Conservation (phyloP, 2,888 invertebrate genomes). For the Drepana falcataria region DNA sequence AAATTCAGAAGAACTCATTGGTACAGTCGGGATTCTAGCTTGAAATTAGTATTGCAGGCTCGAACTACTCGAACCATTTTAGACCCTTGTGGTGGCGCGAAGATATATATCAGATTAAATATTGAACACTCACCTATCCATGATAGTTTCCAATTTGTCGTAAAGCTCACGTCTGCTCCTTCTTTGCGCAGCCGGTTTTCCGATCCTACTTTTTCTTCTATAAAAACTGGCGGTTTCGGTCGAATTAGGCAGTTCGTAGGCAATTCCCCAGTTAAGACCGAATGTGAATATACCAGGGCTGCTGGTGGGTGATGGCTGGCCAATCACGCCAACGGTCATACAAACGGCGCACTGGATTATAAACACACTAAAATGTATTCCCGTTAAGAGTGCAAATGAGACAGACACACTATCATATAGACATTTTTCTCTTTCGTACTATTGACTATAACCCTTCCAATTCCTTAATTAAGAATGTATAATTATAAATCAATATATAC, state of each 20-base stretch:
- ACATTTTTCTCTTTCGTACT: too few relatives aligned
- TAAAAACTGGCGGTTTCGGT: constrained; percentile 64
- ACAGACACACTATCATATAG: too few relatives aligned
- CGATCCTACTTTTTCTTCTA: constrained; percentile 36
- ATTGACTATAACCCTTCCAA: too few relatives aligned
- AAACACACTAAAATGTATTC: too few relatives aligned
- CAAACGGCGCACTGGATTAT: constrained; percentile 75
- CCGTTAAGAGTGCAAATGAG: too few relatives aligned
- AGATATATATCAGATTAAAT: neutral
- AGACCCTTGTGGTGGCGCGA: too few relatives aligned
- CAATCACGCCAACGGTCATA: constrained; percentile 78
- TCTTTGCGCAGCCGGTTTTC: constrained; percentile 73
- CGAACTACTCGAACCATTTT: too few relatives aligned
- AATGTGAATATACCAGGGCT: constrained; percentile 80
- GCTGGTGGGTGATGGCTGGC: constrained; percentile 71
- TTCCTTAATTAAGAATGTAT: too few relatives aligned
- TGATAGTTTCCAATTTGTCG: constrained; percentile 81
- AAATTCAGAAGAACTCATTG: too few relatives aligned
- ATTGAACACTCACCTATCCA: constrained; percentile 70
- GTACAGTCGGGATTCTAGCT: too few relatives aligned
- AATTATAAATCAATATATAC: too few relatives aligned
- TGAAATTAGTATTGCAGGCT: too few relatives aligned
- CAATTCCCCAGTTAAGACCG: constrained; percentile 85
- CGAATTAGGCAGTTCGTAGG: constrained; percentile 80
- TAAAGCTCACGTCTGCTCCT: constrained; percentile 84